Evolutionary conservation across 2,888 invertebrate genomes (phyloP).

Genomic region (Phorcus lineatus): DNA sequence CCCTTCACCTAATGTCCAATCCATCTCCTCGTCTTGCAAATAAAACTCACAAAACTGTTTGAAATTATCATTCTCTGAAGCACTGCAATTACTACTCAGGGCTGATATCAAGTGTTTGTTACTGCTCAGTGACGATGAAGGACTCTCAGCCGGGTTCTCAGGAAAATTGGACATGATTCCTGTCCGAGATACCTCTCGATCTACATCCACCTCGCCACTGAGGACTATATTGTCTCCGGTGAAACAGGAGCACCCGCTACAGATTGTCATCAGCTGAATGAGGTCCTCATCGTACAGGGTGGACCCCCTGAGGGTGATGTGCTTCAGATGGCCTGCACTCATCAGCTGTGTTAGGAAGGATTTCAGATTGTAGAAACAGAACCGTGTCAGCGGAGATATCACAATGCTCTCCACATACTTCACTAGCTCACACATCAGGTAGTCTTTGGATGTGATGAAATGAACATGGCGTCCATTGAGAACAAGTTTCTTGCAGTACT

Average conservation of each 20-base stretch:
- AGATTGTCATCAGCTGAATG: not conserved
- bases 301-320: not conserved
- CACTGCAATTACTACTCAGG: too few species aligned
- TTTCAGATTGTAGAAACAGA: not conserved
- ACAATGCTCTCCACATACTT: not conserved
- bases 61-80: not conserved
- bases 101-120: too few species aligned
- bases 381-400: not conserved
- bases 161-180: too few species aligned
- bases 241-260: not conserved
- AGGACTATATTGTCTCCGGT: not conserved
- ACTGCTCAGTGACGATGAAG: too few species aligned
- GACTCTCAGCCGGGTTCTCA: too few species aligned
- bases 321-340: not conserved
- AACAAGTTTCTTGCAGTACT: constrained; percentile 4
- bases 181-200: too few species aligned
- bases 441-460: not conserved
- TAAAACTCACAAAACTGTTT: not conserved
- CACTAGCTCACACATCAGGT: not conserved
- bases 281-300: not conserved
- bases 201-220: not conserved
- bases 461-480: not conserved
- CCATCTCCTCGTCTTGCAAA: not conserved
- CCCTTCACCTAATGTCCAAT: not conserved
- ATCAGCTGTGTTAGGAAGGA: not conserved